Conservation (phyloP, 2,797 vertebrate genomes). For the Cetoscarus ocellatus region DNA sequence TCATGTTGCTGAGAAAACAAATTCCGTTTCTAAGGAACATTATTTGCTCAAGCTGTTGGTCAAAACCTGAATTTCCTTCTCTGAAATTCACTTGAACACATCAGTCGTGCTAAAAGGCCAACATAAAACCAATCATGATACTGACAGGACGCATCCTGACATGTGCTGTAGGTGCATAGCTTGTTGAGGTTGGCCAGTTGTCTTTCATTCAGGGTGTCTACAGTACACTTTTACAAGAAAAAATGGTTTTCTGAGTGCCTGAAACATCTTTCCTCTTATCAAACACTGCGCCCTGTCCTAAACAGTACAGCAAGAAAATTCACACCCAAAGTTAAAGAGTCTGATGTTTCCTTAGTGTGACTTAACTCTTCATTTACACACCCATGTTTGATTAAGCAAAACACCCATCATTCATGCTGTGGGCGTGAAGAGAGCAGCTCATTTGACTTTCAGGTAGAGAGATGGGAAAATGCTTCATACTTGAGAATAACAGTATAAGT, state of each 20-base stretch:
- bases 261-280: background rate
- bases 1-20: no score
- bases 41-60: no score
- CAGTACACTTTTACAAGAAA: background rate
- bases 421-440: constrained; percentile 5
- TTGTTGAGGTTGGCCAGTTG: no score
- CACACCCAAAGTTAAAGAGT: background rate
- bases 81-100: no score
- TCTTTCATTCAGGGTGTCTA: no score
- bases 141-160: no score
- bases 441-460: constrained; percentile 21
- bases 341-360: background rate
- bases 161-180: no score
- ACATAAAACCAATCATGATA: no score
- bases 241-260: background rate
- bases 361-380: background rate
- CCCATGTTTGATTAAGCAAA: constrained; percentile 8
- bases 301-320: background rate
- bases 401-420: background rate
- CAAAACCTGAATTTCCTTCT: no score
- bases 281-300: constrained; percentile 2
- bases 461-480: constrained; percentile 16
- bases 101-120: no score
- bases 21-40: no score
- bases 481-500: background rate